Evolutionary conservation across 2,888 invertebrate genomes (phyloP).

Genomic region (Macrophya annulata): DNA sequence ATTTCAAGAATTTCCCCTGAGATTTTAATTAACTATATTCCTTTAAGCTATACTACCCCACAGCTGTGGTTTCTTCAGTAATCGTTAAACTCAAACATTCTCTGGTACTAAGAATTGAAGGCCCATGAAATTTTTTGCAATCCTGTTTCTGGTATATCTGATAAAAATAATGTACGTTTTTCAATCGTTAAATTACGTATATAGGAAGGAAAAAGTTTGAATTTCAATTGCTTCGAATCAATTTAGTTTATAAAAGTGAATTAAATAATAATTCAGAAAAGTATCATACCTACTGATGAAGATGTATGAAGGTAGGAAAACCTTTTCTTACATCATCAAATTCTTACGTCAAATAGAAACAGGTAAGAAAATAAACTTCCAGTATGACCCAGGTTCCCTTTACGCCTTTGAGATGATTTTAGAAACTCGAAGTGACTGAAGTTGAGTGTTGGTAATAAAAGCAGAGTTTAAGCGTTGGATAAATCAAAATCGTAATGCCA

Average conservation of each 20-base stretch:
- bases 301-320: background rate
- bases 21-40: background rate
- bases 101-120: background rate
- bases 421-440: background rate
- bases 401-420: conserved; percentile 6
- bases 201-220: background rate
- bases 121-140: too few relatives aligned
- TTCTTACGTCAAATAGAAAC: conserved; percentile 12
- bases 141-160: too few relatives aligned
- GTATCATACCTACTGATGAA: background rate
- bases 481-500: background rate
- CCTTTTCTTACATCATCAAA: background rate
- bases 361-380: background rate
- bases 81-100: background rate
- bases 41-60: background rate
- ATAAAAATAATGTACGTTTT: too few relatives aligned
- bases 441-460: conserved; percentile 16
- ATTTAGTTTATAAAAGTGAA: background rate
- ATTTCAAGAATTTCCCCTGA: background rate
- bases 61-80: background rate
- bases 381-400: background rate
- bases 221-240: background rate
- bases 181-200: too few relatives aligned
- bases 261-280: background rate
- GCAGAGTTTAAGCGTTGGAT: conserved; percentile 14